Evolutionary conservation across 1,140 invertebrate species (phyloP).

Genomic region (Brachionus paranguensis): DNA sequence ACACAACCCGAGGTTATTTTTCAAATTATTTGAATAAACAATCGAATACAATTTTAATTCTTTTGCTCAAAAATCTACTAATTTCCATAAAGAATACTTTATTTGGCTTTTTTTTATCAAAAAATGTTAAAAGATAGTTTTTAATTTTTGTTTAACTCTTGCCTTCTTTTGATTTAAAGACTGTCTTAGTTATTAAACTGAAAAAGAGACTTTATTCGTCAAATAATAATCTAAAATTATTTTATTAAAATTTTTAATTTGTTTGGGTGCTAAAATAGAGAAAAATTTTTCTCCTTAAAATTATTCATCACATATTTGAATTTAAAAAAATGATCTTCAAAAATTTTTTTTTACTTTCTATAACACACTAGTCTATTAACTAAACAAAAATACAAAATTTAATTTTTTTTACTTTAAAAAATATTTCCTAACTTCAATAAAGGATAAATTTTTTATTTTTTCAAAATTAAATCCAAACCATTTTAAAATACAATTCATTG

Average conservation of each 20-base stretch:
- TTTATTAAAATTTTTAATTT: background rate
- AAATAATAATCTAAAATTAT: background rate
- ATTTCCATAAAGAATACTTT: background rate
- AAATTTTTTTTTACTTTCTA: background rate
- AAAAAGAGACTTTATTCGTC: background rate
- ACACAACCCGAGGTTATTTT: background rate
- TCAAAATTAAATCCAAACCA: background rate
- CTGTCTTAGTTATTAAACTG: background rate
- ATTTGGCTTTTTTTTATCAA: background rate
- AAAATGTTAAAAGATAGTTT: background rate
- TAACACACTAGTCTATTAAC: background rate
- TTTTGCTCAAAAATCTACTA: background rate
- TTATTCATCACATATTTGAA: background rate
- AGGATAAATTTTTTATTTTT: background rate
- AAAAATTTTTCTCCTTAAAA: background rate
- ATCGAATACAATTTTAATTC: background rate
- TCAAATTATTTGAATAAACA: background rate
- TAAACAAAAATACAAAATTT: background rate
- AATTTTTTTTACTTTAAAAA: background rate
- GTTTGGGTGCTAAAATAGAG: background rate
- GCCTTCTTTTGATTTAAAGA: background rate
- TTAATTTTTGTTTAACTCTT: background rate
- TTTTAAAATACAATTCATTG: background rate
- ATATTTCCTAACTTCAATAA: background rate
- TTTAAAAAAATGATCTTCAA: background rate